Evolutionary conservation across 2,113 vertebrate genomes (phyloP).

Genomic region (Laterallus jamaicensis): DNA sequence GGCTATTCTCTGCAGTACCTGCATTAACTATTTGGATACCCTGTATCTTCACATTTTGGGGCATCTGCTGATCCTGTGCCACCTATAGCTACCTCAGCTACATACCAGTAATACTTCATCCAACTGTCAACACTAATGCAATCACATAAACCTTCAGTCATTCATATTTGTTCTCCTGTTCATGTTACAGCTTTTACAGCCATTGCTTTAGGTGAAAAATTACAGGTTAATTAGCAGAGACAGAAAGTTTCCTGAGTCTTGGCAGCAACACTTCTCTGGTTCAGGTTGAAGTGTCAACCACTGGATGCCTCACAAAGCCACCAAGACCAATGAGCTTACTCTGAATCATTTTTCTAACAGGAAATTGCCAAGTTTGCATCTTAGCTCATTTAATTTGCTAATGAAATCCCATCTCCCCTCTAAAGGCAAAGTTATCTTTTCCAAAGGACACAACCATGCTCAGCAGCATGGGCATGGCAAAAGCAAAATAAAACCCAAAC

Average conservation of each 20-base stretch:
- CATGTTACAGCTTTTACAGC: constrained; percentile 3
- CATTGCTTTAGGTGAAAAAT: constrained; percentile 13
- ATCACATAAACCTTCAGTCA: not conserved
- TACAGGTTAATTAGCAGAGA: not conserved
- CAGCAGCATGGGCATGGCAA: not conserved
- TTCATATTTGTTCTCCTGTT: not conserved
- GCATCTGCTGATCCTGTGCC: not conserved
- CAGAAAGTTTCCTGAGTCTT: not conserved
- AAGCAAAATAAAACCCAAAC: not conserved
- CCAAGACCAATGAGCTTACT: not conserved
- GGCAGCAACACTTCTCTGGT: not conserved
- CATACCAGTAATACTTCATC: not conserved
- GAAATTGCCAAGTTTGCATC: constrained; percentile 3
- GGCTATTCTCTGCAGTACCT: not conserved
- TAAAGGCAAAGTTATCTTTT: not conserved
- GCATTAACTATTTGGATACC: not conserved
- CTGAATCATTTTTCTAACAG: not conserved
- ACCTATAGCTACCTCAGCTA: not conserved
- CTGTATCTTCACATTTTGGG: not conserved
- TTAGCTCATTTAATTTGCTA: constrained; percentile 25
- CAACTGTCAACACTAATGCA: not conserved
- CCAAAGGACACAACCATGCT: not conserved
- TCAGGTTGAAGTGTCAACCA: not conserved
- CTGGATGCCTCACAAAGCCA: not conserved
- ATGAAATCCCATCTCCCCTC: not conserved